A percentile compares a stretch with the other conserved stretches of the same genome.
Evolutionary conservation across 2,113 vertebrate genomes (phyloP).

Genomic region (Boleophthalmus pectinirostris): DNA sequence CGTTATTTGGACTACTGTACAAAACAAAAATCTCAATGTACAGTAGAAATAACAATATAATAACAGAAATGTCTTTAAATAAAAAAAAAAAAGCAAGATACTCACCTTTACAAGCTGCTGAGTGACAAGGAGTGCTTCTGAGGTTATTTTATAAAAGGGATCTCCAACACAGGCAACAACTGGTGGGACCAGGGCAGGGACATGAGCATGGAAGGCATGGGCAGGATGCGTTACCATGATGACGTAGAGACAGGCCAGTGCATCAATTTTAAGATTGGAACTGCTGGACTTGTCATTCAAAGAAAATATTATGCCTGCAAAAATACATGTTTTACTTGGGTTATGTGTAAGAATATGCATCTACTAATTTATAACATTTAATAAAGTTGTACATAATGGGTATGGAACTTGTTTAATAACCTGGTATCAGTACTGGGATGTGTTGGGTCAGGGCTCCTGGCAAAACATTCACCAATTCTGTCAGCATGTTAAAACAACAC

Average conservation of each 20-base stretch:
- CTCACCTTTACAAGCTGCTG: constrained; percentile 92
- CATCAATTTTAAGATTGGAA: constrained; percentile 98
- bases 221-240: constrained; percentile 96
- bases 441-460: constrained; percentile 94
- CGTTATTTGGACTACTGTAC: too few relatives aligned
- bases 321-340: not conserved
- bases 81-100: not conserved
- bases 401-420: constrained; percentile 60
- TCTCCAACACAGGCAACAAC: constrained; percentile 97
- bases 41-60: too few relatives aligned
- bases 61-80: not conserved
- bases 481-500: constrained; percentile 99
- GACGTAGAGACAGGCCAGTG: constrained; percentile 93
- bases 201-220: constrained; percentile 95
- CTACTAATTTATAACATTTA: not conserved
- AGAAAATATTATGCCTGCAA: constrained; percentile 95
- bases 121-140: constrained; percentile 95
- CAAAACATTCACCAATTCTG: constrained; percentile 95
- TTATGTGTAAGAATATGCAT: not conserved
- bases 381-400: not conserved
- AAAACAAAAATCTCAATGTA: too few relatives aligned
- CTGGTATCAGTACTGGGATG: constrained; percentile 94
- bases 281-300: constrained; percentile 98
- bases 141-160: constrained; percentile 99
- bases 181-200: constrained; percentile 92